Conservation (phyloP, 2,113 vertebrate species). For the Eupsittula cactorum region DNA sequence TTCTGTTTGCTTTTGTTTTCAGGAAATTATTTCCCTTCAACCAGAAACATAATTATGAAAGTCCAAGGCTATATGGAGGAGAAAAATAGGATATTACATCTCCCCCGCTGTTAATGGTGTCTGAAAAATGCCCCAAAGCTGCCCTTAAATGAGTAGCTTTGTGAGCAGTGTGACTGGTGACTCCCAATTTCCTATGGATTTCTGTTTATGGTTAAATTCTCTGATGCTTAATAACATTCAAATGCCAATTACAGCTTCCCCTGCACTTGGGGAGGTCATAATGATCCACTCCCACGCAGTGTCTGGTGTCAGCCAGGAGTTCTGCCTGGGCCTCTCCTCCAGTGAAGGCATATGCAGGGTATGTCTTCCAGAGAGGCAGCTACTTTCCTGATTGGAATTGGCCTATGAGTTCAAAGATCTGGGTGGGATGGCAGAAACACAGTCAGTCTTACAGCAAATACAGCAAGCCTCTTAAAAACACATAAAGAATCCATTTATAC, state of each 20-base stretch:
- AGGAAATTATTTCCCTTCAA: neutral
- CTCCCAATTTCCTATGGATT: conserved; percentile 25
- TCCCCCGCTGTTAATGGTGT: neutral
- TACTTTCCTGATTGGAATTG: neutral
- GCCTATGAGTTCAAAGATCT: neutral
- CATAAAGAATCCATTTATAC: neutral
- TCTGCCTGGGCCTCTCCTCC: neutral
- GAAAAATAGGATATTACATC: neutral
- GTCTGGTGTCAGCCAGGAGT: neutral
- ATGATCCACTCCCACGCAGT: neutral
- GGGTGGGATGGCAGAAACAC: neutral
- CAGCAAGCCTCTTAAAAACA: neutral
- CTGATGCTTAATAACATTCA: conserved; percentile 6
- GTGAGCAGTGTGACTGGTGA: neutral
- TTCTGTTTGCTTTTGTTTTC: neutral
- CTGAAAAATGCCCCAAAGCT: neutral
- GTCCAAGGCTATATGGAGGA: neutral
- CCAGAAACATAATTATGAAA: neutral
- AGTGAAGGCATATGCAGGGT: neutral
- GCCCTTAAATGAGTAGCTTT: neutral
- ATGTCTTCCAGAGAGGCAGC: neutral
- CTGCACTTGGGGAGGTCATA: neutral
- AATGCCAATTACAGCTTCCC: conserved; percentile 27
- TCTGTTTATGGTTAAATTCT: conserved; percentile 20
- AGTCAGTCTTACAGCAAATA: neutral